phyloP scores from a whole-genome alignment of 92 coral and sea anemone genomes.

The Parazoanthus swiftii region DNA sequence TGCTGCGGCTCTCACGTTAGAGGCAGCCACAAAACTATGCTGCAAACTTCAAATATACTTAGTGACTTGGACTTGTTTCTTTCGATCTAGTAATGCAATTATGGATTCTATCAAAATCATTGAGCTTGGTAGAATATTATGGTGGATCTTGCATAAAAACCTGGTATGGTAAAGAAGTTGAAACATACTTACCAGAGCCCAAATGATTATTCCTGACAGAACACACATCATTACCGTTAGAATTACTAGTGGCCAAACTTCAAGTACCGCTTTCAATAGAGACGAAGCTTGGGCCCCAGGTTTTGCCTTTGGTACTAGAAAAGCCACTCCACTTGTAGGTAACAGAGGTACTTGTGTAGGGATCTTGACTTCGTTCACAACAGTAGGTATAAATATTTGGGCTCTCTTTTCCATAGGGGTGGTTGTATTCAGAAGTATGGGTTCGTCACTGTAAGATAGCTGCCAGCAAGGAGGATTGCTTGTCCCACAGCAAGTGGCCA shows the following conservation, averaged over 20 bases:
- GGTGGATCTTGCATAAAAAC: background rate
- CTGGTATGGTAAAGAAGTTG: background rate
- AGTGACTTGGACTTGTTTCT: too few relatives aligned
- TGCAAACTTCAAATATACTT: too few relatives aligned
- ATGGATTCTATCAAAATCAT: too few relatives aligned
- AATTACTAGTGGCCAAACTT: slow-evolving; percentile 38
- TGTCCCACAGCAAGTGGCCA: slow-evolving; percentile 27
- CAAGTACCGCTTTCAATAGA: slow-evolving; percentile 25
- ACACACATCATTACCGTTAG: slow-evolving; percentile 25
- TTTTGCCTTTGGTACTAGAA: slow-evolving; percentile 21
- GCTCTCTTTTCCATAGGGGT: slow-evolving; percentile 15
- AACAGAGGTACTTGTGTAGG: slow-evolving; percentile 16
- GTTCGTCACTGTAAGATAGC: slow-evolving; percentile 13
- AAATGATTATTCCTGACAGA: slow-evolving; percentile 38
- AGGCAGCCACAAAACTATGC: too few relatives aligned
- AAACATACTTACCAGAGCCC: slow-evolving; percentile 24
- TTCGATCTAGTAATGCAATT: too few relatives aligned
- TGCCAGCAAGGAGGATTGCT: slow-evolving; percentile 24
- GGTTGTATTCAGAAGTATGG: slow-evolving; percentile 4
- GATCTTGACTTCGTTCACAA: background rate
- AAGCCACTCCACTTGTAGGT: slow-evolving; percentile 39
- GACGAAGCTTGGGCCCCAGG: slow-evolving; percentile 40
- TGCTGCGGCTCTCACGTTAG: too few relatives aligned
- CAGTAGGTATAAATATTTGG: slow-evolving; percentile 31
- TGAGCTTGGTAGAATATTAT: background rate